Base-by-base conservation (phyloP, 1,140 invertebrate genomes). In the Metopolophium dirhodum region DNA sequence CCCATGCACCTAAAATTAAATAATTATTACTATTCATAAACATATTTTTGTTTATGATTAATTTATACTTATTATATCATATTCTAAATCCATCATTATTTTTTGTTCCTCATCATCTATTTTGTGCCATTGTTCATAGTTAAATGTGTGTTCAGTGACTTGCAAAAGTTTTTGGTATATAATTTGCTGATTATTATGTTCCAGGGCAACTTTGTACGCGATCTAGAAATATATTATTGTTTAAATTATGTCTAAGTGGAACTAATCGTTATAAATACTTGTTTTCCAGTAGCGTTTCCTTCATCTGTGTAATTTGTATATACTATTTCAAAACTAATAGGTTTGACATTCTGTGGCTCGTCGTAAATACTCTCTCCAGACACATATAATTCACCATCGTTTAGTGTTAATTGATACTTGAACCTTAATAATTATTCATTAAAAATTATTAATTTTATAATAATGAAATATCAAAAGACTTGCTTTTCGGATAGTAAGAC, bases 291-390 rank as follows among this genome's bases (percentile, higher is more conserved):
- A 86, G 20, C 45, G 1, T 41, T 2, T n/a, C 14, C 57, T 45
- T 85, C 8, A 93, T 93, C 91, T 37, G 0, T 54, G 45, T 93
- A 85, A 85, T 93, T 54, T 57, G n/a, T 57, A 41, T 37, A 54
- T 6, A 41, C 14, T 23, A 85, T 11, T 45, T 26, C 23, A 86
- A 93, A 85, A 51, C 18, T 41, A 20, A 83, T 83, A 14, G 91
- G 49, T 41, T 45, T 90, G 61, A 45, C 2, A 45, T 90, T 61
- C 2, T 68, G 37, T 45, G 54, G 47, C 37, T 68, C 18, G 2
- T 68, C 41, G n/a, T 45, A 9, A 68, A 90, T 61, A 90, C 37
- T 90, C 89, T 90, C 7, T 90, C 89, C 89, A 45, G 41, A 90
- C 7, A 90, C 7, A 90, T n/a, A 18, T 3, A 51, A 30, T n/a